Conservation (phyloP, 30 jellyfish, hydroid and myxozoan species). For the Aurelia coerulea region DNA sequence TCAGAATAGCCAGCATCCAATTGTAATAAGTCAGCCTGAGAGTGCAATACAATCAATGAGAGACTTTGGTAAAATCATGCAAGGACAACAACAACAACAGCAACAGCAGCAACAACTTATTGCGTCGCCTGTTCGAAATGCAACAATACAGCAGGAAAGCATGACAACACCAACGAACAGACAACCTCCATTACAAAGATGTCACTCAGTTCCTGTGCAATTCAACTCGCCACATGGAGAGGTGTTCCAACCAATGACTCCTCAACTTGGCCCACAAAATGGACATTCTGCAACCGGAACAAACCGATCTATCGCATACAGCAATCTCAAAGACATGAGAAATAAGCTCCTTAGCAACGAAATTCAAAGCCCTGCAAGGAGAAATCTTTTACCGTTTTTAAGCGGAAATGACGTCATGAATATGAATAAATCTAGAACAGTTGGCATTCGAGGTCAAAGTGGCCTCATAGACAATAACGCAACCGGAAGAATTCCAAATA, state of each 20-base stretch:
- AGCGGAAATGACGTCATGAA: slow-evolving; percentile 16
- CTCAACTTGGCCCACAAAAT: slow-evolving; percentile 58
- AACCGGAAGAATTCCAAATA: neutral
- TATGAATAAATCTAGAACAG: neutral
- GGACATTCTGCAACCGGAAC: slow-evolving; percentile 18
- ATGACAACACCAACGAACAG: slow-evolving; percentile 47
- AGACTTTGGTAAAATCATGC: neutral
- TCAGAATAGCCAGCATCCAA: neutral
- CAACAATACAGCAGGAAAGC: slow-evolving; percentile 26
- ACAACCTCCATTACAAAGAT: slow-evolving; percentile 54
- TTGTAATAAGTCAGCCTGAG: neutral
- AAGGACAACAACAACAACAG: slow-evolving; percentile 1
- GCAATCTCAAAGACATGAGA: slow-evolving; percentile 36
- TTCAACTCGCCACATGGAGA: slow-evolving; percentile 49
- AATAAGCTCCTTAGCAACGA: slow-evolving; percentile 30
- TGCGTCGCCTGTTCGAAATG: slow-evolving; percentile 38
- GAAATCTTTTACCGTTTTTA: slow-evolving; percentile 49
- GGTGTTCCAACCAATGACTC: slow-evolving; percentile 72
- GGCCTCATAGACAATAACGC: neutral
- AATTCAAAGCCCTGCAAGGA: slow-evolving; percentile 33
- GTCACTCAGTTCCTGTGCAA: slow-evolving; percentile 82
- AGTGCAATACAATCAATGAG: slow-evolving; percentile 12
- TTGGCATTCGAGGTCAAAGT: neutral
- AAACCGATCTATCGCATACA: slow-evolving; percentile 10
- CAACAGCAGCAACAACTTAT: slow-evolving; percentile 32